These are phyloP conservation scores for Drosophila phalerata DNA, from an alignment of 2,888 invertebrate genomes.

Conservation along the genomic window DNA sequence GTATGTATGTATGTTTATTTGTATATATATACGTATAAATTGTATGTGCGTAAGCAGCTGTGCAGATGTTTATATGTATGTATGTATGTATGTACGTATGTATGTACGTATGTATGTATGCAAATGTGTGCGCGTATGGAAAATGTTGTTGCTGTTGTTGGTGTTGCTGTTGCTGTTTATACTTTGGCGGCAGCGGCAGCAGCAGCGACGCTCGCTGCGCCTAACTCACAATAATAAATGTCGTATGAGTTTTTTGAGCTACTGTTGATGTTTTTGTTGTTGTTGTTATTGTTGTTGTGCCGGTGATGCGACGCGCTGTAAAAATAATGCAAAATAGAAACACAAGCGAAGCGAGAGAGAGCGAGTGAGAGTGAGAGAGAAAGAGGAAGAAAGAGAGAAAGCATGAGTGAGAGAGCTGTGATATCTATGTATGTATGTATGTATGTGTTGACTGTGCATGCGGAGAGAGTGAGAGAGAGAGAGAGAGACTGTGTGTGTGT, in stretches of 20 bases:
- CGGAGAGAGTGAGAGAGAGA: constrained; percentile 43
- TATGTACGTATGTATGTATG: neutral
- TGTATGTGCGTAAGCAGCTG: constrained; percentile 56
- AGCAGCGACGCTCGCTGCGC: constrained; percentile 56
- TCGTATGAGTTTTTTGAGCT: constrained; percentile 39
- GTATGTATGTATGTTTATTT: constrained; percentile 38
- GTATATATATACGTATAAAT: constrained; percentile 4
- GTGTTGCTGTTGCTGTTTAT: constrained; percentile 18
- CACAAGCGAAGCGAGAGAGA: constrained; percentile 35
- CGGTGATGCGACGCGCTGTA: constrained; percentile 58
- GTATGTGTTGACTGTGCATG: constrained; percentile 40
- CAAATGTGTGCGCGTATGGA: constrained; percentile 27
- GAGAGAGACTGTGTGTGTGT: constrained; percentile 30
- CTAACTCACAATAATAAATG: constrained; percentile 54
- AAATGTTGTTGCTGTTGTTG: constrained; percentile 32
- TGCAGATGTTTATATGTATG: constrained; percentile 42
- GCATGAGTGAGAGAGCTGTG: constrained; percentile 53
- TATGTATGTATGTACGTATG: neutral
- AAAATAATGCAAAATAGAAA: constrained; percentile 60
- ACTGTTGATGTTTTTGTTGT: neutral
- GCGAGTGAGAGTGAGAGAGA: constrained; percentile 9
- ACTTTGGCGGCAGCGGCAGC: constrained; percentile 36
- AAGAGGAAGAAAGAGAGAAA: constrained; percentile 28
- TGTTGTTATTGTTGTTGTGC: constrained; percentile 43
- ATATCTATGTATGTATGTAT: constrained; percentile 16